Conservation (phyloP, 2,888 invertebrate species). For the Eulithis prunata region DNA sequence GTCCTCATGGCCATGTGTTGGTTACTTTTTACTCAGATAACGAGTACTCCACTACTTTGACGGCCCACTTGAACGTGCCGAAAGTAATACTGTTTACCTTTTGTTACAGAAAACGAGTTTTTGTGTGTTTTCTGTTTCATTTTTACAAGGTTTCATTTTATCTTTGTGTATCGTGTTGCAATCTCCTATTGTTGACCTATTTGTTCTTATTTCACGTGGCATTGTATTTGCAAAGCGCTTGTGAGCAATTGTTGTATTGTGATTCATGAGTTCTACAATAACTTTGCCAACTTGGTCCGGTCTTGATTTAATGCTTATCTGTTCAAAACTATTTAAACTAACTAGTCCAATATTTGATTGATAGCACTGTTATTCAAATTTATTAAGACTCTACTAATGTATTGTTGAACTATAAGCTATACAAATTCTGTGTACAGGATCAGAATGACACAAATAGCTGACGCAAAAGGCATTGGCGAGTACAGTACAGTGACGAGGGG, state of each 20-base stretch:
- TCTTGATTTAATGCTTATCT: conserved; percentile 5
- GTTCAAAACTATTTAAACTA: not conserved
- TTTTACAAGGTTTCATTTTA: conserved; percentile 39
- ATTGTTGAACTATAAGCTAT: conserved; percentile 24
- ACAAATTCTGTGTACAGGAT: conserved; percentile 44
- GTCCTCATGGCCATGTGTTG: conserved; percentile 51
- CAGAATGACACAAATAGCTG: conserved; percentile 57
- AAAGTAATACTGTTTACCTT: conserved; percentile 58
- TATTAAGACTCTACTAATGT: conserved; percentile 21
- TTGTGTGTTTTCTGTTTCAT: conserved; percentile 34
- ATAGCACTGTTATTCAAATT: conserved; percentile 24
- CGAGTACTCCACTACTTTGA: conserved; percentile 40
- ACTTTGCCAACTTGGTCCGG: conserved; percentile 4
- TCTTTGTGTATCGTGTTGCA: conserved; percentile 38
- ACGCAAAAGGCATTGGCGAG: conserved; percentile 54
- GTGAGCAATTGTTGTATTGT: conserved; percentile 33
- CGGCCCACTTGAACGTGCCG: conserved; percentile 55
- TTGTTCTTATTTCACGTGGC: conserved; percentile 33
- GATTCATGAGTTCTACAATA: conserved; percentile 22
- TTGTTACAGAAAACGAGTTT: conserved; percentile 45
- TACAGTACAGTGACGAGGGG: conserved; percentile 49
- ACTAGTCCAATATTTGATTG: conserved; percentile 17
- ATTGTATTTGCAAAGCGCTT: conserved; percentile 22
- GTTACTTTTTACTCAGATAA: conserved; percentile 48
- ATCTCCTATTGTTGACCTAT: conserved; percentile 39